Evolutionary conservation across 2,888 invertebrate species (phyloP).

Genomic region (Criorhina ranunculi): DNA sequence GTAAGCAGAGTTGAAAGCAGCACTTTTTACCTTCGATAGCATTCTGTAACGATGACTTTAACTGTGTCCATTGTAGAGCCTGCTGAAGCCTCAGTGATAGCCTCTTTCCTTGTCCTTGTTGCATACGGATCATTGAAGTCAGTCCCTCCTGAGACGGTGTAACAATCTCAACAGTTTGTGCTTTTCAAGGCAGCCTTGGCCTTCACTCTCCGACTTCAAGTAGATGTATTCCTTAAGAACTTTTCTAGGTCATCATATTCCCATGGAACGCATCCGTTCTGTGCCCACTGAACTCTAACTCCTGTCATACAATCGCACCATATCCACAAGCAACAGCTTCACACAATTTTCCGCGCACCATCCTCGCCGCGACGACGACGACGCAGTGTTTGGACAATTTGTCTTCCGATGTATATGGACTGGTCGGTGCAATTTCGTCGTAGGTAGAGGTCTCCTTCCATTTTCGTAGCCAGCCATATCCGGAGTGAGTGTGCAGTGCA

Average conservation of each 20-base stretch:
- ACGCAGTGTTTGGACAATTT: constrained; percentile 68
- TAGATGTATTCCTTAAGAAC: too few relatives aligned
- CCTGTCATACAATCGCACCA: constrained; percentile 22
- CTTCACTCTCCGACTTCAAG: too few relatives aligned
- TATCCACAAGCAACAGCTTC: constrained; percentile 17
- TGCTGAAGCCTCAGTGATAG: too few relatives aligned
- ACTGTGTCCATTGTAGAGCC: too few relatives aligned
- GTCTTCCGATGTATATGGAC: constrained; percentile 70
- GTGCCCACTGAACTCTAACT: constrained; percentile 49
- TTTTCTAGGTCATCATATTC: constrained; percentile 54
- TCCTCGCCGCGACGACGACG: constrained; percentile 32
- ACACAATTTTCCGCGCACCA: constrained; percentile 52
- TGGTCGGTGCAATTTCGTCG: constrained; percentile 66
- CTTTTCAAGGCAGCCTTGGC: too few relatives aligned
- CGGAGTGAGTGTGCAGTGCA: constrained; percentile 45
- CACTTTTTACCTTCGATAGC: too few relatives aligned
- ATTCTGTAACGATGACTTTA: too few relatives aligned
- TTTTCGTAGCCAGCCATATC: constrained; percentile 66
- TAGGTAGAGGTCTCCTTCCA: constrained; percentile 56
- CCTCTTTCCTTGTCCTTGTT: too few relatives aligned
- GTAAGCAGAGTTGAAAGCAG: too few relatives aligned
- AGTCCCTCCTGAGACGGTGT: too few relatives aligned
- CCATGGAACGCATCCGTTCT: constrained; percentile 41
- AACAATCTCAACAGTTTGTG: too few relatives aligned
- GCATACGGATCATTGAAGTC: too few relatives aligned